Conservation (phyloP, 2,888 invertebrate species). For the Drepana falcataria region DNA sequence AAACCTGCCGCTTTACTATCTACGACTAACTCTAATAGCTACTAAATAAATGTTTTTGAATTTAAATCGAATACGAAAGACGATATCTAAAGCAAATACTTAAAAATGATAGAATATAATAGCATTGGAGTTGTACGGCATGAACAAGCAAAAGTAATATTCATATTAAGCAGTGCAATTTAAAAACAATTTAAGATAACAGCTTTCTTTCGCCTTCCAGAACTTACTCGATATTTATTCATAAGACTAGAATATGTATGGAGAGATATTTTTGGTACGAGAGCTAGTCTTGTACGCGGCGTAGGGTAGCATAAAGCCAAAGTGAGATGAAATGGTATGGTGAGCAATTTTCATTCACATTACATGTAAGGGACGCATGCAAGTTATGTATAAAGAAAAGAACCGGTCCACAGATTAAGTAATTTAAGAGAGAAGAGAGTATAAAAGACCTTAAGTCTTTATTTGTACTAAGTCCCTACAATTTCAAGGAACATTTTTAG, state of each 20-base stretch:
- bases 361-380: neutral
- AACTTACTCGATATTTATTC: conserved; percentile 55
- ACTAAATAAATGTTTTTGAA: too few species aligned
- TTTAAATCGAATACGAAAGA: too few species aligned
- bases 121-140: too few species aligned
- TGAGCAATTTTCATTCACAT: conserved; percentile 10
- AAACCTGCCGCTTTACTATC: too few species aligned
- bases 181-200: conserved; percentile 22
- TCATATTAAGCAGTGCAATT: conserved; percentile 7
- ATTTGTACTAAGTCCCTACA: too few species aligned
- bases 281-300: conserved; percentile 23
- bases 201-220: conserved; percentile 19
- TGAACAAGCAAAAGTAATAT: too few species aligned
- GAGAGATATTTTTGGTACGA: conserved; percentile 33
- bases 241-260: conserved; percentile 55
- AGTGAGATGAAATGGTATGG: conserved; percentile 19
- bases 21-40: too few species aligned
- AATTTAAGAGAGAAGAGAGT: too few species aligned
- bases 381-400: neutral
- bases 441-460: too few species aligned
- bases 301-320: conserved; percentile 15
- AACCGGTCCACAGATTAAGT: neutral
- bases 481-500: too few species aligned
- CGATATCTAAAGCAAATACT: too few species aligned
- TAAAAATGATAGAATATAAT: too few species aligned